These are phyloP conservation scores for Panthera leo DNA, from an alignment of 2,113 vertebrate species.

Conservation along the genomic window DNA sequence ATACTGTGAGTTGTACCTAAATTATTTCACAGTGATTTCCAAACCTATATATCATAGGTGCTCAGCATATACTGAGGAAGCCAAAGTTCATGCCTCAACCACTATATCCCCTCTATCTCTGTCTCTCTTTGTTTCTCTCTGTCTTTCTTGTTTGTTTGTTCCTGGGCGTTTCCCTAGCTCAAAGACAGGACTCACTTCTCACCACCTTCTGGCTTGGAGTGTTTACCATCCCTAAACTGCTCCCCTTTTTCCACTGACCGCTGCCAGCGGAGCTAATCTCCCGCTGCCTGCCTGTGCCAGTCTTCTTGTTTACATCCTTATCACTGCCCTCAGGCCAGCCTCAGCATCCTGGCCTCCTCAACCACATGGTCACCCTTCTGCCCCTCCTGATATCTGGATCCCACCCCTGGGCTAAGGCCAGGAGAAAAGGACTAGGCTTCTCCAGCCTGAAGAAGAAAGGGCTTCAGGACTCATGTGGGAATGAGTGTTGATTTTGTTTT, in stretches of 20 bases:
- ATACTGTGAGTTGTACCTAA: neutral
- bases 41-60: neutral
- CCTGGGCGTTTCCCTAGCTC: neutral
- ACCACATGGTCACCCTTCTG: neutral
- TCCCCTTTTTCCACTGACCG: constrained; percentile 33
- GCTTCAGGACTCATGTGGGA: neutral
- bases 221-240: constrained; percentile 33
- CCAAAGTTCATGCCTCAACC: neutral
- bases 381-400: neutral
- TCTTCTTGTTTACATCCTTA: constrained; percentile 66
- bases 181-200: constrained; percentile 49
- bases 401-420: neutral
- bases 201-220: constrained; percentile 23
- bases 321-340: constrained; percentile 39
- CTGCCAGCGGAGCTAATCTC: constrained; percentile 52
- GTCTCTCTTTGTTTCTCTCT: neutral
- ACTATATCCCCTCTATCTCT: neutral
- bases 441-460: constrained; percentile 17
- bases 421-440: neutral
- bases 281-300: neutral
- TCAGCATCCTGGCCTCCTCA: neutral
- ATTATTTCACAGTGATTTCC: neutral
- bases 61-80: neutral
- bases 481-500: neutral
- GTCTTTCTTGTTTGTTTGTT: neutral